Conservation (phyloP, 2,888 invertebrate species). For the Nephrocerus scutellatus region DNA sequence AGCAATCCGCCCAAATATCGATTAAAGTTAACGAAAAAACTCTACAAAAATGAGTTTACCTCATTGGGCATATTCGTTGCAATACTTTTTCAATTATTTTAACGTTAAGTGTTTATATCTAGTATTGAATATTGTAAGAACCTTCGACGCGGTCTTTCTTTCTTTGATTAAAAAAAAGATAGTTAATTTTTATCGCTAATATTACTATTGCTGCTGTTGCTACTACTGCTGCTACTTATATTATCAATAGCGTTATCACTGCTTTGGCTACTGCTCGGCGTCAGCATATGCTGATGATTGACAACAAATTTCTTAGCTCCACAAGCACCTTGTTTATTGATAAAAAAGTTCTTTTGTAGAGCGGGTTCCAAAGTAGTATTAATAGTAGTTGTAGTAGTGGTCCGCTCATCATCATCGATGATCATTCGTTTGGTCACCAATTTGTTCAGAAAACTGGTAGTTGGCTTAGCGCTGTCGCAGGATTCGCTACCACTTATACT, state of each 20-base stretch:
- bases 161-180: no score
- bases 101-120: no score
- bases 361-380: no score
- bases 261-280: slow-evolving; percentile 2
- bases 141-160: no score
- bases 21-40: no score
- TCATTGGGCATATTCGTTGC: no score
- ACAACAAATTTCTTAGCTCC: slow-evolving; percentile 37
- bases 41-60: no score
- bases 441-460: slow-evolving; percentile 25
- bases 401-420: slow-evolving; percentile 28
- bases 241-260: slow-evolving; percentile 1
- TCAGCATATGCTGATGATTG: slow-evolving; percentile 31
- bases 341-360: slow-evolving; percentile 34
- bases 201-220: slow-evolving; percentile 2
- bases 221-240: slow-evolving; percentile 7
- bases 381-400: slow-evolving; percentile 8
- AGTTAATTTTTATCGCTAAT: slow-evolving; percentile 4
- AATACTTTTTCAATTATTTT: no score
- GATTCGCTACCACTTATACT: slow-evolving; percentile 39
- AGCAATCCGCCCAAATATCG: no score
- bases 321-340: slow-evolving; percentile 35
- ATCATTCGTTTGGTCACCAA: slow-evolving; percentile 25
- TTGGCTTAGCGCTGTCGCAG: slow-evolving; percentile 34
- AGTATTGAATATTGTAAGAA: no score